phyloP scores from a whole-genome alignment of 2,888 invertebrate genomes.

The Philopedon plagiatum region DNA sequence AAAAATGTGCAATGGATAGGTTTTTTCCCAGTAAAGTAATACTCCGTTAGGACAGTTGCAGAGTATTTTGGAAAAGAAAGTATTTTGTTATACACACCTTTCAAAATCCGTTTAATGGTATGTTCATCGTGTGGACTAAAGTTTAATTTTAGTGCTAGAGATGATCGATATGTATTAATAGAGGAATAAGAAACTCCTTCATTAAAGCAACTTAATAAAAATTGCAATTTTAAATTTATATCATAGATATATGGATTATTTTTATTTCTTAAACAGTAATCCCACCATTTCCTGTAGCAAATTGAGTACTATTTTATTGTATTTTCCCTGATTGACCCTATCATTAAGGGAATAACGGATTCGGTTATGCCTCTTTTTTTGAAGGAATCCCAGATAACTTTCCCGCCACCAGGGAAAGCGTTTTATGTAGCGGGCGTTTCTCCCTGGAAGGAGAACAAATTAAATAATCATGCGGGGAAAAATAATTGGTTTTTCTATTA shows the following conservation, averaged over 20 bases:
- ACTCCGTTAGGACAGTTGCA: slow-evolving; percentile 21
- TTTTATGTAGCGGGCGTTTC: slow-evolving; percentile 6
- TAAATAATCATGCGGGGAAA: slow-evolving; percentile 2
- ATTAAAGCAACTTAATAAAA: too few species aligned
- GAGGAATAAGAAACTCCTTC: too few species aligned
- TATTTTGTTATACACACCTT: slow-evolving; percentile 22
- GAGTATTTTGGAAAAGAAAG: slow-evolving; percentile 34
- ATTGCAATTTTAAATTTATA: too few species aligned
- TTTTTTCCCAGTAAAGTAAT: background rate
- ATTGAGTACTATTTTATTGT: slow-evolving; percentile 20
- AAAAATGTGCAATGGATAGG: slow-evolving; percentile 4
- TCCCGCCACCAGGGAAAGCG: slow-evolving; percentile 33
- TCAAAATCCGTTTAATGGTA: slow-evolving; percentile 36
- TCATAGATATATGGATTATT: too few species aligned
- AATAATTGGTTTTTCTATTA: slow-evolving; percentile 9
- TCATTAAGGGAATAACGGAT: background rate
- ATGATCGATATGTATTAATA: too few species aligned
- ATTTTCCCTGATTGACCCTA: slow-evolving; percentile 9
- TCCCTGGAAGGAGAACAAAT: slow-evolving; percentile 16
- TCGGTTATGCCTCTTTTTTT: slow-evolving; percentile 9
- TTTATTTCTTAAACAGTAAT: slow-evolving; percentile 5
- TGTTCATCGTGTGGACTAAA: background rate
- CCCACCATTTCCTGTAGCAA: slow-evolving; percentile 19
- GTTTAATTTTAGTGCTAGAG: too few species aligned
- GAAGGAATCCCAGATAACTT: slow-evolving; percentile 21